Evolutionary conservation across 1,140 invertebrate species (phyloP), one percentile per base, ranked within the genome.

Genomic region (Hyposmocoma kahamanoa): DNA sequence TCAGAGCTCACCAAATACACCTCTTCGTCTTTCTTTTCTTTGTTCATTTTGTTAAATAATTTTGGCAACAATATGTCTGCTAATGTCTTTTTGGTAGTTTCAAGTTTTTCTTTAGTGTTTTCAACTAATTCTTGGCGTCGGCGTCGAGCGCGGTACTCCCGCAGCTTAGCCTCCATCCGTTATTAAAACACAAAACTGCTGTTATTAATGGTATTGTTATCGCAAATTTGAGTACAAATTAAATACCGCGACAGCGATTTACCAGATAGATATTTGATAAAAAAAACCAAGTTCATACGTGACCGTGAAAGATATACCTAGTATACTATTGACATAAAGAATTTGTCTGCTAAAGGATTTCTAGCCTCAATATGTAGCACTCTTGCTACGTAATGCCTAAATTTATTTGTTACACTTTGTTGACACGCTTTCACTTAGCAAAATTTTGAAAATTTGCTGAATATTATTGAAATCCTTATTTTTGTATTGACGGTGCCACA

Each of bases 91-190:
- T 75, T 74, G 11, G 73, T 56, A 22, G 68, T 56, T 46, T 67
- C 59, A 0, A 82, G 42, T 45, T 77, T 77, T 19, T 76, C 61
- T 38, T 78, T 79, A 9, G 74, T 63, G 50, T 63, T 75, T 18
- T 83, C 67, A 10, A 78, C 62, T 6, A 80, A 36, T 57, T 79
- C 72, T 64, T 77, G 71, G 45, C 78, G 73, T 15, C 73, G 70
- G 48, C 80, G 63, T 21, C 72, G 54, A 32, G 79, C 67, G 46
- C 85, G 73, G 48, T 85, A 87, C 51, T 84, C 79, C 50, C 61
- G 73, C 34, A 87, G 50, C 63, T 84, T 83, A 26, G 73, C 67
- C 75, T 87, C 85, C 77, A 87, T 86, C 54, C 59, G 72, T 64
- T 28, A 24, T 42, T 3, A 6, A 5, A 11, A 11, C 24, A 11